These are phyloP conservation scores for Macrotus californicus DNA, from an alignment of 2,113 vertebrate species.

Conservation along the genomic window DNA sequence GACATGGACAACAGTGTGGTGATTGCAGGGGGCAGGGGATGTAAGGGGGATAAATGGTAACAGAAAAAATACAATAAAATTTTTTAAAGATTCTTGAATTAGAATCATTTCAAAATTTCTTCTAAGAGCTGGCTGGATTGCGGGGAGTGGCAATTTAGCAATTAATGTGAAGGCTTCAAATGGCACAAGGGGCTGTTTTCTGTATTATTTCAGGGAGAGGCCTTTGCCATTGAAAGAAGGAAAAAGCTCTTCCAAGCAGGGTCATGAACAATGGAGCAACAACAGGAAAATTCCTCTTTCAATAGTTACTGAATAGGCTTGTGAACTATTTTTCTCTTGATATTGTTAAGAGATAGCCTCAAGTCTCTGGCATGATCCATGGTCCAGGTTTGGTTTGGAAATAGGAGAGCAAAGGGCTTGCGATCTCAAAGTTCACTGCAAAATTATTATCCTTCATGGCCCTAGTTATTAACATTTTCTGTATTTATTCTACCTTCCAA, in stretches of 20 bases:
- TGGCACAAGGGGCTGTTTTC: too few species aligned
- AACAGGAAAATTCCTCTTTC: neutral
- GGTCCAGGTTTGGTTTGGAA: neutral
- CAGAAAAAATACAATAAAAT: too few species aligned
- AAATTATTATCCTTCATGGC: neutral
- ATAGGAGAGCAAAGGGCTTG: too few species aligned
- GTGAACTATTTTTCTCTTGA: neutral
- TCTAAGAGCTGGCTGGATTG: neutral
- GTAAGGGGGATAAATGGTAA: too few species aligned
- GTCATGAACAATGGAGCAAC: fast-evolving
- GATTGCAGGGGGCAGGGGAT: too few species aligned
- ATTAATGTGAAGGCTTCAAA: too few species aligned
- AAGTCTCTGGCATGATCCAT: neutral
- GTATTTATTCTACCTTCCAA: neutral
- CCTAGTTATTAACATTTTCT: neutral
- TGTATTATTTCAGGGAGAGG: neutral
- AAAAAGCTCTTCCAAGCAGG: neutral
- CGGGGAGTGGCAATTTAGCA: too few species aligned
- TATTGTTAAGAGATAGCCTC: neutral
- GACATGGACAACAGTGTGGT: too few species aligned
- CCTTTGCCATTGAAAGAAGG: fast-evolving
- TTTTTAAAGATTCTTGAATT: neutral
- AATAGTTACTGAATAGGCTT: too few species aligned
- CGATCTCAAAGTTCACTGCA: neutral
- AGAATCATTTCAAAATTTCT: neutral